Percentiles rank a stretch among this genome's conserved stretches.
Evolutionary conservation across 2,797 vertebrate genomes (phyloP).

Genomic region (Protonibea diacanthus): DNA sequence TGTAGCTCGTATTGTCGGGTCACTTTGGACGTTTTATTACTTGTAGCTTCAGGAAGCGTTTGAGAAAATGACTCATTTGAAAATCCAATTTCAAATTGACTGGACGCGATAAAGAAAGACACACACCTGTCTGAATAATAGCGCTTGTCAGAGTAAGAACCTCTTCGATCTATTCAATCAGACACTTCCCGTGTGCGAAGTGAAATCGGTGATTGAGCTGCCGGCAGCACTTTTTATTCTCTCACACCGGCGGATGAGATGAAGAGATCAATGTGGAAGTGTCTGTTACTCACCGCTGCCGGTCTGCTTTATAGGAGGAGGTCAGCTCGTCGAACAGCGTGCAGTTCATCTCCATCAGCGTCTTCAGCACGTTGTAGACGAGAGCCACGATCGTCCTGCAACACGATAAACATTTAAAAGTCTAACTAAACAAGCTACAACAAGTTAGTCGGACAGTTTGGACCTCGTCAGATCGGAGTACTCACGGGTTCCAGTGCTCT

Average conservation of each 20-base stretch:
- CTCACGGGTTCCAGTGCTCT: conserved; percentile 99
- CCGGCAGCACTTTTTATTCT: not conserved
- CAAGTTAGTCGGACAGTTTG: not conserved
- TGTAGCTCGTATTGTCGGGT: not conserved
- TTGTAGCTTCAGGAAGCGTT: not conserved
- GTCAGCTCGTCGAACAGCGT: conserved; percentile 97
- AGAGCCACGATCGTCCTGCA: conserved; percentile 95
- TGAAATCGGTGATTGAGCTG: not conserved
- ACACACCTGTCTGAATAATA: not conserved
- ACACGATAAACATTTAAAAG: conserved; percentile 16
- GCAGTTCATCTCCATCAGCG: conserved; percentile 98
- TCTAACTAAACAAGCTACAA: too few relatives aligned
- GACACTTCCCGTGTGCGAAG: not conserved
- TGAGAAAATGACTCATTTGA: too few relatives aligned
- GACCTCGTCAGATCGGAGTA: conserved; percentile 43
- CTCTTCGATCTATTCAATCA: not conserved
- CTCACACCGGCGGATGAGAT: too few relatives aligned
- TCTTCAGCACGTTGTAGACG: conserved; percentile 98
- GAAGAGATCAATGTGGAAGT: not conserved
- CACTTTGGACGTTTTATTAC: not conserved
- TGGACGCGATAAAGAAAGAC: too few relatives aligned
- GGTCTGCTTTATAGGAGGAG: conserved; percentile 95
- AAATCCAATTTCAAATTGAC: too few relatives aligned
- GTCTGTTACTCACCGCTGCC: conserved; percentile 88
- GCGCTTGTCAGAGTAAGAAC: not conserved